Evolutionary conservation across 2,113 vertebrate genomes (phyloP).

Genomic region (Leptosomus discolor): DNA sequence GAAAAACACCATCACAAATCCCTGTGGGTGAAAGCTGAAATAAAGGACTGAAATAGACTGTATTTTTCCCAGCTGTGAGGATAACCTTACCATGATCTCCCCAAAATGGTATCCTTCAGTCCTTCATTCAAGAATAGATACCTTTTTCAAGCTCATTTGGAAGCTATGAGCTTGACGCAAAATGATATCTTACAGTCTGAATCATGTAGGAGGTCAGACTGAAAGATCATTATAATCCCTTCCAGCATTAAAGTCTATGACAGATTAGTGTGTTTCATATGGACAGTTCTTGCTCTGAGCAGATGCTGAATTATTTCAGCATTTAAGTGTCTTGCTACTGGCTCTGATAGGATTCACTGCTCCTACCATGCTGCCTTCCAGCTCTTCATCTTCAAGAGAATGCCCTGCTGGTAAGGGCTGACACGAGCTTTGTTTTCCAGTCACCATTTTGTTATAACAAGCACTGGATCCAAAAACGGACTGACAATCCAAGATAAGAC

Average conservation of each 20-base stretch:
- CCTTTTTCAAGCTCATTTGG: background rate
- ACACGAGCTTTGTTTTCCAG: background rate
- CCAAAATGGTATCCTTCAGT: background rate
- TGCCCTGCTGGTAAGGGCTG: background rate
- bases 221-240: background rate
- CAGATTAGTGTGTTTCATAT: background rate
- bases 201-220: background rate
- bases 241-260: background rate
- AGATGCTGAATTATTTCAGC: slow-evolving; percentile 31
- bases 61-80: background rate
- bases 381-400: slow-evolving; percentile 14
- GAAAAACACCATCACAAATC: background rate
- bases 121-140: background rate
- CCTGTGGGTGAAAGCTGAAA: background rate
- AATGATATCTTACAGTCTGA: background rate
- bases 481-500: background rate
- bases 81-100: background rate
- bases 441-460: background rate
- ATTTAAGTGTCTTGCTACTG: slow-evolving; percentile 15
- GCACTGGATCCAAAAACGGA: background rate
- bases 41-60: background rate
- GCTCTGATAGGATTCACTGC: background rate
- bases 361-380: background rate
- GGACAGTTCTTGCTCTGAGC: background rate
- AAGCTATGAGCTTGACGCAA: background rate